Percentiles rank a stretch among this genome's conserved stretches.
Evolutionary conservation across 1,140 invertebrate genomes (phyloP).

Genomic region (Drosophila rhopaloa): DNA sequence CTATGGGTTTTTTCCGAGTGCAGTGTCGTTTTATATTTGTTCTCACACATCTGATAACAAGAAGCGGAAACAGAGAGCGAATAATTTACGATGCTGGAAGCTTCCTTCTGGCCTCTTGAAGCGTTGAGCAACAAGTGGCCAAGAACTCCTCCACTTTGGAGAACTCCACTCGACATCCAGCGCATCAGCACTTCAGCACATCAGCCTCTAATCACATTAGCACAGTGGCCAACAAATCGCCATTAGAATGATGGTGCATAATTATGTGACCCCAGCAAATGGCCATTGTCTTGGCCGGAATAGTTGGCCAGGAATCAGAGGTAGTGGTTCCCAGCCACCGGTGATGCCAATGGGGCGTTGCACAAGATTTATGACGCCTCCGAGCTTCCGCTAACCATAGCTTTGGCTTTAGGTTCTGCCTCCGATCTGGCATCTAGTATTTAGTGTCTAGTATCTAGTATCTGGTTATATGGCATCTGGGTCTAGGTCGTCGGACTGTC

Average conservation of each 20-base stretch:
- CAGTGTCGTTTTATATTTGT: slow-evolving; percentile 13
- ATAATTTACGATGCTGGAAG: slow-evolving; percentile 63
- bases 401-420: slow-evolving; percentile 37
- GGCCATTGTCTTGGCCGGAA: slow-evolving; percentile 48
- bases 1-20: background rate
- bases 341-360: slow-evolving; percentile 69
- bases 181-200: slow-evolving; percentile 39
- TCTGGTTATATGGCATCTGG: slow-evolving; percentile 45
- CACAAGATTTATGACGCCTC: slow-evolving; percentile 79
- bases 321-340: slow-evolving; percentile 33
- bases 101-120: slow-evolving; percentile 49
- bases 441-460: background rate
- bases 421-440: slow-evolving; percentile 11
- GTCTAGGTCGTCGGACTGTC: slow-evolving; percentile 67
- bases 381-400: slow-evolving; percentile 66
- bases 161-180: slow-evolving; percentile 18
- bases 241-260: slow-evolving; percentile 65
- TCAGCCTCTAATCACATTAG: slow-evolving; percentile 71
- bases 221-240: slow-evolving; percentile 72
- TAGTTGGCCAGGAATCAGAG: slow-evolving; percentile 16
- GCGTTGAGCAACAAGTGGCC: slow-evolving; percentile 68
- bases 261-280: slow-evolving; percentile 61
- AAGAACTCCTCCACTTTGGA: slow-evolving; percentile 22
- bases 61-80: slow-evolving; percentile 63
- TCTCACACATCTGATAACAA: slow-evolving; percentile 40